Conservation (phyloP, 2,797 vertebrate species). For the Lophotriccus pileatus region DNA sequence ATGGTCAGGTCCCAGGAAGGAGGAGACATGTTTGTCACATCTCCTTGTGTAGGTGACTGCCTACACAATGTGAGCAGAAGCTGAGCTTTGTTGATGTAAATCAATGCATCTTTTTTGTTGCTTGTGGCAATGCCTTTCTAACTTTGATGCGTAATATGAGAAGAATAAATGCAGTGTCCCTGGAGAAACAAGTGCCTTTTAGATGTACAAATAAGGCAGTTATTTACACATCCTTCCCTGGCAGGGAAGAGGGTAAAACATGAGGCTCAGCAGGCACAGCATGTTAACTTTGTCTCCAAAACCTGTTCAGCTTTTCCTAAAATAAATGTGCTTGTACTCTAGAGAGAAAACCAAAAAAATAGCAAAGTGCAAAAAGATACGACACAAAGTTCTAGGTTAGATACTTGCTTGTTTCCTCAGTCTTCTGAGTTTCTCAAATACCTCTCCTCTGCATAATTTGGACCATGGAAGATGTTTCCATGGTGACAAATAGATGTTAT, state of each 20-base stretch:
- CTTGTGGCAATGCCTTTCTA: neutral
- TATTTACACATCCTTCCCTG: slow-evolving; percentile 41
- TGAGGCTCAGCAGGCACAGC: neutral
- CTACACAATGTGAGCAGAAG: neutral
- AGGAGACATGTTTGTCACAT: neutral
- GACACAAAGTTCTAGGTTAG: slow-evolving; percentile 53
- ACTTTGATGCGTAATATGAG: neutral
- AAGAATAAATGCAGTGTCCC: neutral
- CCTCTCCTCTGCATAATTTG: slow-evolving; percentile 61
- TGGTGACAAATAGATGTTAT: slow-evolving; percentile 72
- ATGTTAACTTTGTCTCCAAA: slow-evolving; percentile 55
- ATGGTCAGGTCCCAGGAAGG: neutral
- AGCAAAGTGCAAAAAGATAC: slow-evolving; percentile 12
- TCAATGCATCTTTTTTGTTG: neutral
- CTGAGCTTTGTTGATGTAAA: neutral
- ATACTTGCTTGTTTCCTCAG: slow-evolving; percentile 50
- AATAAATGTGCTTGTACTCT: slow-evolving; percentile 6
- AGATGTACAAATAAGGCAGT: neutral
- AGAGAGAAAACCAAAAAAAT: neutral
- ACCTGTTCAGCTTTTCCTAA: slow-evolving; percentile 27
- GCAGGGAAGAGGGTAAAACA: neutral
- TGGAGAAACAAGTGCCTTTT: slow-evolving; percentile 10
- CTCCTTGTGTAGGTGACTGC: neutral
- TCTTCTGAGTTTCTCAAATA: slow-evolving; percentile 60
- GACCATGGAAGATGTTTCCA: slow-evolving; percentile 68